Conservation (phyloP, 2,888 invertebrate species). For the Ennomos quercinarius region DNA sequence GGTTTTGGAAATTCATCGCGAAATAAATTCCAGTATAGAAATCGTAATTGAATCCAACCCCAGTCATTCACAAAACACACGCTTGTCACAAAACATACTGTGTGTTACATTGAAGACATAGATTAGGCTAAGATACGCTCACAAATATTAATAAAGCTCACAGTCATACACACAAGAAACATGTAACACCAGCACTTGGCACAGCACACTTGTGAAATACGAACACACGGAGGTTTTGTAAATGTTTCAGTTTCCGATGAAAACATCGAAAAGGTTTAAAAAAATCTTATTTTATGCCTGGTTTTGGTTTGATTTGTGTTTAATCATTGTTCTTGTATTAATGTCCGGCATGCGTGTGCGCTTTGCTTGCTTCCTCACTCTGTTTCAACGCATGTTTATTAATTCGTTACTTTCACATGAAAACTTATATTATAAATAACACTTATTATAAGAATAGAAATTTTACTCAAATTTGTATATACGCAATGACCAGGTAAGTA, state of each 20-base stretch:
- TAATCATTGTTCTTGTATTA: constrained; percentile 25
- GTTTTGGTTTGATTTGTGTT: constrained; percentile 21
- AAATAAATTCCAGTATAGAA: constrained; percentile 9
- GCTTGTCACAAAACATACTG: not conserved
- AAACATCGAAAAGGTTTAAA: no score
- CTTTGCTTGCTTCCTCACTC: constrained; percentile 49
- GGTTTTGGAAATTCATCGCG: constrained; percentile 53
- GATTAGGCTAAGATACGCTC: constrained; percentile 45
- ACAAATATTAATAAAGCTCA: constrained; percentile 28
- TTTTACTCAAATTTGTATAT: not conserved
- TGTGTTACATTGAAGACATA: constrained; percentile 31
- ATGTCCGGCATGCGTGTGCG: constrained; percentile 33
- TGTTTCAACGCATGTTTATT: constrained; percentile 39
- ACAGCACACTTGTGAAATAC: constrained; percentile 22
- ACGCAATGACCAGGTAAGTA: constrained; percentile 17
- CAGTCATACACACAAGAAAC: constrained; percentile 6
- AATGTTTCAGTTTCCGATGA: not conserved
- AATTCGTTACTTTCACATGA: constrained; percentile 18
- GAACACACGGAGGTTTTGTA: constrained; percentile 2
- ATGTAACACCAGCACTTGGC: constrained; percentile 38
- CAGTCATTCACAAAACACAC: constrained; percentile 33
- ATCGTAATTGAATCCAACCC: constrained; percentile 26
- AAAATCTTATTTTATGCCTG: constrained; percentile 9
- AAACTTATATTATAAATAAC: constrained; percentile 15
- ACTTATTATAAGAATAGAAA: not conserved